phyloP scores from a whole-genome alignment of 2,797 vertebrate genomes.

The Sebastes umbrosus region DNA sequence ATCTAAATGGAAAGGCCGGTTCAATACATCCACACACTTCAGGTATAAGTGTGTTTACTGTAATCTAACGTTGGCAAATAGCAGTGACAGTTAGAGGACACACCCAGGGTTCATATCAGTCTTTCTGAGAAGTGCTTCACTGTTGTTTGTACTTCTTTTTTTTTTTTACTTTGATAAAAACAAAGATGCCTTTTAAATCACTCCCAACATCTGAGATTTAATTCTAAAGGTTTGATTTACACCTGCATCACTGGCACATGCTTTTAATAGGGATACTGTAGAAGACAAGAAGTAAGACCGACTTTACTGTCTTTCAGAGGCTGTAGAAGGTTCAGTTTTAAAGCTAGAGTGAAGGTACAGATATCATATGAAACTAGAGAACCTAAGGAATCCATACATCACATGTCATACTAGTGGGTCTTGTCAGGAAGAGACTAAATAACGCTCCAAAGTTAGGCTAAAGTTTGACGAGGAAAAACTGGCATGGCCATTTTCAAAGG shows the following conservation, averaged over 20 bases:
- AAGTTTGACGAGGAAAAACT: too few species aligned
- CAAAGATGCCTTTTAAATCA: not conserved
- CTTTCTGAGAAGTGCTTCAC: not conserved
- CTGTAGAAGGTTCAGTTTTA: too few species aligned
- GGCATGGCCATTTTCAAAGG: too few species aligned
- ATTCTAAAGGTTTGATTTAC: not conserved
- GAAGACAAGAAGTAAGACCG: not conserved
- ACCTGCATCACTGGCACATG: not conserved
- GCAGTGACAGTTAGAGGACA: not conserved
- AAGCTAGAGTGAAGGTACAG: too few species aligned
- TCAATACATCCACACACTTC: not conserved
- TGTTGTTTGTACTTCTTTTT: not conserved
- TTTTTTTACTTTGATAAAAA: not conserved
- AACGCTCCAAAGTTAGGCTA: too few species aligned
- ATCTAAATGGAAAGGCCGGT: not conserved
- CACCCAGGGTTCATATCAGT: conserved; percentile 13
- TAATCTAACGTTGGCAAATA: not conserved
- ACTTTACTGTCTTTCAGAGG: too few species aligned
- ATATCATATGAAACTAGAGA: too few species aligned
- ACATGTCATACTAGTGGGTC: too few species aligned
- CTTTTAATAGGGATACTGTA: not conserved
- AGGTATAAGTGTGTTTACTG: not conserved
- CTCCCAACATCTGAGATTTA: not conserved
- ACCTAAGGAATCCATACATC: too few species aligned
- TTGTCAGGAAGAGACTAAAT: too few species aligned